A percentile compares a stretch with the other conserved stretches of the same genome.
These are phyloP conservation scores for Chromoteleia sp. DNA, from an alignment of 2,888 invertebrate species.

Conservation along the genomic window DNA sequence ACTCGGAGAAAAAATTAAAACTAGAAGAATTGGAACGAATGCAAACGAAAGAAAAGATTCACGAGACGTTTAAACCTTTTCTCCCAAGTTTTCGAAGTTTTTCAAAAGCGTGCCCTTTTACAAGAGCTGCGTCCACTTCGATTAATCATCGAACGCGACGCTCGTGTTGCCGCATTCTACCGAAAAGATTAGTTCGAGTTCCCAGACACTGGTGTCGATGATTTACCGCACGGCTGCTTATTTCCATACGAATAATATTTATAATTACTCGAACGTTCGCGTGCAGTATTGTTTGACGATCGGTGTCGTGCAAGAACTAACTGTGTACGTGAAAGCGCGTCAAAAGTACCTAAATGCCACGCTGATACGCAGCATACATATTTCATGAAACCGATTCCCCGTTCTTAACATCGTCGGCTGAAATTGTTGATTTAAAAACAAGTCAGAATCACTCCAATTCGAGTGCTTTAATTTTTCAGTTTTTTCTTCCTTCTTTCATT, in stretches of 20 bases:
- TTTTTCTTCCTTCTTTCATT: too few relatives aligned
- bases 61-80: too few relatives aligned
- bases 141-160: too few relatives aligned
- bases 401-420: not conserved
- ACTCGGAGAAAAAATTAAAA: too few relatives aligned
- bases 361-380: conserved; percentile 22
- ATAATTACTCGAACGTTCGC: conserved; percentile 19
- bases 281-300: conserved; percentile 19
- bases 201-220: not conserved
- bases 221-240: not conserved
- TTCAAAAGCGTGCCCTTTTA: too few relatives aligned
- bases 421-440: conserved; percentile 19
- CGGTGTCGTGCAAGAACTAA: not conserved
- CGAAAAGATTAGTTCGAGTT: not conserved
- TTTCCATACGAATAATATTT: conserved; percentile 25
- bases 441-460: not conserved
- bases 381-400: conserved; percentile 20
- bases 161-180: too few relatives aligned
- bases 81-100: too few relatives aligned
- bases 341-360: not conserved
- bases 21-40: too few relatives aligned
- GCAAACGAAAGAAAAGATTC: too few relatives aligned
- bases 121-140: too few relatives aligned
- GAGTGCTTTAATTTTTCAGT: not conserved
- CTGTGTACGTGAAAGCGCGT: conserved; percentile 25